Evolutionary conservation across 2,888 invertebrate genomes (phyloP).

Genomic region (Sinhomidia bicolor): DNA sequence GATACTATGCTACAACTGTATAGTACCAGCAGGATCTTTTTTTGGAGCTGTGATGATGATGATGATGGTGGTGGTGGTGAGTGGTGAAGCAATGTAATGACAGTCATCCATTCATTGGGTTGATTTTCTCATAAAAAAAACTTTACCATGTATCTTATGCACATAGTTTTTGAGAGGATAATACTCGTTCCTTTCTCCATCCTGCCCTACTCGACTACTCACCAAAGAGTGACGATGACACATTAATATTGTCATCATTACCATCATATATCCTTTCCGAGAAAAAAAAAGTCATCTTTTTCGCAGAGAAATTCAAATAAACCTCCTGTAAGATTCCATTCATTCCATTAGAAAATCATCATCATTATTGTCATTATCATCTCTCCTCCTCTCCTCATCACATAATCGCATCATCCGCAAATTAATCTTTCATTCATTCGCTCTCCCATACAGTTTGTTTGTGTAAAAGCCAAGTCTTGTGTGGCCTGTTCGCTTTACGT

Average conservation of each 20-base stretch:
- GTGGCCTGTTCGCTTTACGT: neutral
- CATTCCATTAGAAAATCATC: slow-evolving; percentile 46
- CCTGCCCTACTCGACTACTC: neutral
- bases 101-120: slow-evolving; percentile 52
- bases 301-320: slow-evolving; percentile 3
- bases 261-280: neutral
- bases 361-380: slow-evolving; percentile 14
- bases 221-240: neutral
- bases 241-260: slow-evolving; percentile 13
- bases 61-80: neutral
- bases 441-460: neutral
- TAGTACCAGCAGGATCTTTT: neutral
- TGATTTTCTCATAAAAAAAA: slow-evolving; percentile 9
- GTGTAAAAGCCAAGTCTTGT: neutral
- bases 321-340: slow-evolving; percentile 34
- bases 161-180: slow-evolving; percentile 1
- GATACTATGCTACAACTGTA: too few relatives aligned
- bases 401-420: slow-evolving; percentile 47
- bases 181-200: slow-evolving; percentile 16
- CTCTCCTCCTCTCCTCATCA: slow-evolving; percentile 15
- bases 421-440: slow-evolving; percentile 38
- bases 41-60: too few relatives aligned
- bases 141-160: neutral
- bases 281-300: neutral
- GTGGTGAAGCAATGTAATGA: slow-evolving; percentile 38